These are phyloP conservation scores for Rhinophrynus dorsalis DNA, from an alignment of 2,797 vertebrate species.

Conservation along the genomic window DNA sequence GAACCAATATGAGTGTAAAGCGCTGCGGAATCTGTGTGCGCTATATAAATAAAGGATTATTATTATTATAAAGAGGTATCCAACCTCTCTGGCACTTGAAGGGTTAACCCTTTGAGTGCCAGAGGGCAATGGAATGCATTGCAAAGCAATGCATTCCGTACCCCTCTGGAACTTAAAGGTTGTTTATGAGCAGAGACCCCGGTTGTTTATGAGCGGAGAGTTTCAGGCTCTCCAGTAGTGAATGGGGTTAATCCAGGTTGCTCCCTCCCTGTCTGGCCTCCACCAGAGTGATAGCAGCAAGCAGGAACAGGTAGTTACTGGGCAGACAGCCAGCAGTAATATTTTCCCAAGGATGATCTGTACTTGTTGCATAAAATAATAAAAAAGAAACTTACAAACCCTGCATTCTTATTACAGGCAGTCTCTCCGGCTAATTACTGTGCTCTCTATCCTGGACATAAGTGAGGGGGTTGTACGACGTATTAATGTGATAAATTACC, in stretches of 20 bases:
- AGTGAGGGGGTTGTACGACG: slow-evolving; percentile 2
- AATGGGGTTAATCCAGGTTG: slow-evolving; percentile 29
- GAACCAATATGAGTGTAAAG: too few relatives aligned
- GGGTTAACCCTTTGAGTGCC: too few relatives aligned
- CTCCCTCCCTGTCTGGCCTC: slow-evolving; percentile 7
- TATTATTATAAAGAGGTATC: too few relatives aligned
- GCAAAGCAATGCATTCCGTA: too few relatives aligned
- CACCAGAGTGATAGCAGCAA: slow-evolving; percentile 31
- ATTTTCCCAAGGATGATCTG: slow-evolving; percentile 40
- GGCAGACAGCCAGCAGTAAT: slow-evolving; percentile 37
- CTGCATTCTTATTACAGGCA: slow-evolving; percentile 29
- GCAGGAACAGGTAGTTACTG: slow-evolving; percentile 34
- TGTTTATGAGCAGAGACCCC: too few relatives aligned
- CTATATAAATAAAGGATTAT: too few relatives aligned
- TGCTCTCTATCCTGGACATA: neutral
- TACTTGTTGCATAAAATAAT: slow-evolving; percentile 31
- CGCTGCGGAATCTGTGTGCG: too few relatives aligned
- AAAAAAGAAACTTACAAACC: slow-evolving; percentile 34
- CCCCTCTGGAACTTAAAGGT: too few relatives aligned
- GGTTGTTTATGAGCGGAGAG: too few relatives aligned
- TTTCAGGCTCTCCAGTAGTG: neutral
- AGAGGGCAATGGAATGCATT: too few relatives aligned
- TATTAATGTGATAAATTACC: slow-evolving; percentile 10
- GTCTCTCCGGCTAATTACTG: slow-evolving; percentile 22
- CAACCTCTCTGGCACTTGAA: too few relatives aligned